A percentile compares a stretch with the other conserved stretches of the same genome.
These are phyloP conservation scores for Discoglossus pictus DNA, from an alignment of 2,797 vertebrate species.

Conservation along the genomic window DNA sequence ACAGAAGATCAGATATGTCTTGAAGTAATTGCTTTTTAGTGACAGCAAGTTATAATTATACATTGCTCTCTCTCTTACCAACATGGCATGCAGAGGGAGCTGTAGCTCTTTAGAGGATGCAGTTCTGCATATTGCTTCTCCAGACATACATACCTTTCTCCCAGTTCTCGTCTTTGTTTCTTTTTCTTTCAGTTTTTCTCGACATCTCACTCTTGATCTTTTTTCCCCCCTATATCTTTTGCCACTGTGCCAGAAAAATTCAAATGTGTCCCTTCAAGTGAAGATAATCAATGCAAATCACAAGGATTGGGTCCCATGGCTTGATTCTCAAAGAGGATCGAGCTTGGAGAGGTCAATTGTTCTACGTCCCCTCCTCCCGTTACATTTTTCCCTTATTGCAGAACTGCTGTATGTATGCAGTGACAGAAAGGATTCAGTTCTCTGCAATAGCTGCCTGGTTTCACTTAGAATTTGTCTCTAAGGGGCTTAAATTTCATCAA, in stretches of 20 bases:
- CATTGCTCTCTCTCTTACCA: conserved; percentile 68
- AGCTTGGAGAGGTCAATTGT: conserved; percentile 86
- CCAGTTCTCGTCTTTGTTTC: conserved; percentile 50
- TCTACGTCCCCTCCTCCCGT: conserved; percentile 79
- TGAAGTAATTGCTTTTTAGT: conserved; percentile 54
- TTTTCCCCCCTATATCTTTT: conserved; percentile 62
- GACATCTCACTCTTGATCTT: conserved; percentile 48
- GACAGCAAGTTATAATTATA: conserved; percentile 5
- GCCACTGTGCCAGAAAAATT: conserved; percentile 84
- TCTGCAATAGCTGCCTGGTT: conserved; percentile 71
- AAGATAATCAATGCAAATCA: conserved; percentile 97
- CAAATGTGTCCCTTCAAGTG: conserved; percentile 90
- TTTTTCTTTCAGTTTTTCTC: conserved; percentile 50
- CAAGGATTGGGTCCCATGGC: conserved; percentile 81
- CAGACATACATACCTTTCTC: conserved; percentile 63
- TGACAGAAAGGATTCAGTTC: conserved; percentile 84
- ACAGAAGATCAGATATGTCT: conserved; percentile 20
- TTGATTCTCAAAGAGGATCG: conserved; percentile 88
- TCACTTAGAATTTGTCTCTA: conserved; percentile 74
- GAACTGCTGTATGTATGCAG: conserved; percentile 75
- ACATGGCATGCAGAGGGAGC: conserved; percentile 96
- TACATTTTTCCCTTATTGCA: conserved; percentile 71
- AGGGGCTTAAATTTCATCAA: conserved; percentile 78
- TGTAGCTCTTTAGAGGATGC: conserved; percentile 85
- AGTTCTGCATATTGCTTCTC: conserved; percentile 63